phyloP scores from a whole-genome alignment of 2,888 invertebrate genomes.

The Campaea margaritaria region DNA sequence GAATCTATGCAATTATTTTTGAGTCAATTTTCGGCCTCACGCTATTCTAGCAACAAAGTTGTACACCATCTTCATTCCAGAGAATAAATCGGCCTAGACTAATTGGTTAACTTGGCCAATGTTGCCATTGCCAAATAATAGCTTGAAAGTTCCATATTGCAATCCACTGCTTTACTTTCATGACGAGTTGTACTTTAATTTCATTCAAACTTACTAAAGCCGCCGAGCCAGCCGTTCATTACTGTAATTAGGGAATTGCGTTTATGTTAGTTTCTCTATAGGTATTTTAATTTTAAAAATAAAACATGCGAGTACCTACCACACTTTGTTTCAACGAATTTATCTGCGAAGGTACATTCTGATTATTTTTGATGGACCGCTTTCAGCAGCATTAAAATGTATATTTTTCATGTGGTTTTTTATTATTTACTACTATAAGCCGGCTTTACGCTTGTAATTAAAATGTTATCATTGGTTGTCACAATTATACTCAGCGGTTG shows the following conservation, averaged over 20 bases:
- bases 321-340: too few relatives aligned
- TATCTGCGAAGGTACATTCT: too few relatives aligned
- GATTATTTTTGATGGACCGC: too few relatives aligned
- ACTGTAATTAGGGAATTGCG: background rate
- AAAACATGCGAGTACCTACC: background rate
- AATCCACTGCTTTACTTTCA: background rate
- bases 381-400: too few relatives aligned
- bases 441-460: too few relatives aligned
- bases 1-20: conserved; percentile 55
- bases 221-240: too few relatives aligned
- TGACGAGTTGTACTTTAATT: background rate
- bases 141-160: conserved; percentile 36
- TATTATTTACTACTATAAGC: too few relatives aligned
- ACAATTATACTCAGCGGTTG: background rate
- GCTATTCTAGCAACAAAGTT: conserved; percentile 48
- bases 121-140: conserved; percentile 32
- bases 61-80: conserved; percentile 14
- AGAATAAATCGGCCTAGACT: too few relatives aligned
- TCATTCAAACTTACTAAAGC: too few relatives aligned
- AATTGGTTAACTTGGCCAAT: conserved; percentile 44
- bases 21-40: conserved; percentile 56
- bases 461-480: background rate
- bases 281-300: background rate
- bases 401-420: too few relatives aligned
- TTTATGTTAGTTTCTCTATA: background rate